Base-by-base conservation (phyloP, 2,888 invertebrate genomes). In the Dendrolimus houi region DNA sequence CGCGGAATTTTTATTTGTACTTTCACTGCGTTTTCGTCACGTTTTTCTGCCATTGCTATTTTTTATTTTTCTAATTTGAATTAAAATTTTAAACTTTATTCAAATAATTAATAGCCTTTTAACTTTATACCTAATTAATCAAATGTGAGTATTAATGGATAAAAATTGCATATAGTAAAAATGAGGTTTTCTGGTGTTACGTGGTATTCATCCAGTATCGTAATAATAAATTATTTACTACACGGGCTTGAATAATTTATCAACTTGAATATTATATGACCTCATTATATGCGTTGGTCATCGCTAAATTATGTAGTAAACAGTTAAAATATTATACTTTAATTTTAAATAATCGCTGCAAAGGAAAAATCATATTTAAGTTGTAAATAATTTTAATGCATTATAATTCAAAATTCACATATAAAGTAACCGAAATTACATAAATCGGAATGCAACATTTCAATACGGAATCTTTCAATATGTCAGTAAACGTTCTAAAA, bases 401-500 rank as follows among this genome's bases (percentile, higher is more conserved):
- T 29, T 29, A 0, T 29, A 29, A 29, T 29, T 29, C 6, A 29
- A 47, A 47, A 10, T 9, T 47, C 12, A 47, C 47, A 47, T 47
- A 42, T 10, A 6, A 8, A 47, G 9, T 12, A 47, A 47, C 47
- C 29, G 29, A 47, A 47, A 47, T 14, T 29, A 29, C 12, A 10
- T 14, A 54, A 29, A 54, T 17, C 54, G 13, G 13, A 53, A 53
- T 54, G 40, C 29, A 54, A 29, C 54, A 10, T 54, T 54, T 40
- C 7, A 60, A 62, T 64, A 63, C 58, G 52, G 56, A 65, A 63
- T 60, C 57, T 53, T 61, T 63, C 41, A 60, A 64, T 60, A 63
- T 60, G 47, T 47, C 47, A 47, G 9, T 47, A 47, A 63, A 68
- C 57, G 60, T 60, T 62, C 69, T 74, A 72, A 73, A 77, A 74